These are phyloP conservation scores for Cyanistes caeruleus DNA, from an alignment of 2,113 vertebrate genomes.

Conservation along the genomic window DNA sequence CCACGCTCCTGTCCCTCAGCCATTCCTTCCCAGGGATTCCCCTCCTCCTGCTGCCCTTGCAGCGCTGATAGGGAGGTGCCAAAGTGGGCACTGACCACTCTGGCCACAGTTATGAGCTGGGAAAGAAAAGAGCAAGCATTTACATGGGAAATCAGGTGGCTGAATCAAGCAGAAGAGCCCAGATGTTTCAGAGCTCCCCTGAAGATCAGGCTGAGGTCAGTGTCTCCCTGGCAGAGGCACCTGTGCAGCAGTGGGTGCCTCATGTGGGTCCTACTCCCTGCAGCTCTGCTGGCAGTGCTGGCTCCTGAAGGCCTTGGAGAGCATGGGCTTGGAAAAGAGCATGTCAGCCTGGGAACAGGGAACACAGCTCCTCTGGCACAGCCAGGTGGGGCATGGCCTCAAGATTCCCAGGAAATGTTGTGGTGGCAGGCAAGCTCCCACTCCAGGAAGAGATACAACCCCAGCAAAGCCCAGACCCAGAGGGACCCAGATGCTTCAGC, in stretches of 20 bases:
- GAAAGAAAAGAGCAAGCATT: neutral
- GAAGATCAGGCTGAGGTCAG: neutral
- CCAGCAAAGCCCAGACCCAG: neutral
- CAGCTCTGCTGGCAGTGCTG: neutral
- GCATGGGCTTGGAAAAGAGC: neutral
- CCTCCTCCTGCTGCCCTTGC: neutral
- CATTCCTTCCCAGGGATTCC: neutral
- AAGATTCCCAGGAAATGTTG: neutral
- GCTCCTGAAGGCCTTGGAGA: neutral
- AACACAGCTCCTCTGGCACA: neutral
- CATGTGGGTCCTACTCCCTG: accelerated
- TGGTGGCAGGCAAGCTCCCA: neutral
- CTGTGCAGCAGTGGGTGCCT: neutral
- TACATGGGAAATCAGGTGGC: neutral
- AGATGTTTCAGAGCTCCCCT: neutral
- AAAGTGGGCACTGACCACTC: neutral
- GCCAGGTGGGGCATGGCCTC: neutral
- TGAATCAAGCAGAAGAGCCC: neutral
- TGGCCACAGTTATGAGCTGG: neutral
- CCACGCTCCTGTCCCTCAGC: neutral
- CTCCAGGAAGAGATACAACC: neutral
- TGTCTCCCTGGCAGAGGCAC: neutral
- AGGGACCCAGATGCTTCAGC: neutral
- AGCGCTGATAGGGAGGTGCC: neutral
- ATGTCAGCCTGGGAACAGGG: neutral